These are phyloP conservation scores for Arrhopalites spinosus DNA, from an alignment of 2,888 invertebrate species.

Conservation along the genomic window DNA sequence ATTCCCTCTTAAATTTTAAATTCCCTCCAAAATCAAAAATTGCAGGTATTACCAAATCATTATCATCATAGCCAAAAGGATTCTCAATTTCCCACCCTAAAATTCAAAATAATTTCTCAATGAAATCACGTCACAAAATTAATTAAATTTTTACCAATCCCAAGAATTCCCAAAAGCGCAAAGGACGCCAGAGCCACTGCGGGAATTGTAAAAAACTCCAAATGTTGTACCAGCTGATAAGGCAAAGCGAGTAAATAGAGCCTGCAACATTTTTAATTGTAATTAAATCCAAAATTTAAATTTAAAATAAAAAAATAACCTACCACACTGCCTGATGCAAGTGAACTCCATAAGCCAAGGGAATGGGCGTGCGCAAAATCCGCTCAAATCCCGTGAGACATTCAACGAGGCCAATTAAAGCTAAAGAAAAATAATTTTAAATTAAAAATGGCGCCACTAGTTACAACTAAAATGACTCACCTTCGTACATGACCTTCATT, in stretches of 20 bases:
- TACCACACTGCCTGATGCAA: conserved; percentile 23
- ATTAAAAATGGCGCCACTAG: too few species aligned
- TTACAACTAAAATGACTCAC: too few species aligned
- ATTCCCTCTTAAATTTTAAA: too few species aligned
- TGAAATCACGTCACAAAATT: too few species aligned
- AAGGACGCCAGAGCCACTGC: conserved; percentile 48
- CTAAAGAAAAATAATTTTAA: conserved; percentile 30
- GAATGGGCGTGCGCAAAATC: conserved; percentile 51
- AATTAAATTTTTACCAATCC: too few species aligned
- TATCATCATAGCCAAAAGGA: conserved; percentile 49
- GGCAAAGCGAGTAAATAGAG: conserved; percentile 49
- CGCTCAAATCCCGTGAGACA: conserved; percentile 50
- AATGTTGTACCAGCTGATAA: conserved; percentile 44
- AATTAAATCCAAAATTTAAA: too few species aligned
- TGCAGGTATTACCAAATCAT: conserved; percentile 42
- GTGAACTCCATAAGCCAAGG: conserved; percentile 53
- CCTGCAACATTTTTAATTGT: too few species aligned
- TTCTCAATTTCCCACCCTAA: conserved; percentile 49
- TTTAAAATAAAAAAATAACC: too few species aligned
- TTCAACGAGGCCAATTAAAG: conserved; percentile 48
- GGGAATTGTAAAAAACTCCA: conserved; percentile 48
- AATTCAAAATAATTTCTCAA: too few species aligned
- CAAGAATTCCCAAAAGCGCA: conserved; percentile 50
- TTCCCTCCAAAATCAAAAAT: too few species aligned
- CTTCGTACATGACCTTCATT: too few species aligned